Conservation (phyloP, 1,140 invertebrate genomes). For the Drosophila eugracilis region DNA sequence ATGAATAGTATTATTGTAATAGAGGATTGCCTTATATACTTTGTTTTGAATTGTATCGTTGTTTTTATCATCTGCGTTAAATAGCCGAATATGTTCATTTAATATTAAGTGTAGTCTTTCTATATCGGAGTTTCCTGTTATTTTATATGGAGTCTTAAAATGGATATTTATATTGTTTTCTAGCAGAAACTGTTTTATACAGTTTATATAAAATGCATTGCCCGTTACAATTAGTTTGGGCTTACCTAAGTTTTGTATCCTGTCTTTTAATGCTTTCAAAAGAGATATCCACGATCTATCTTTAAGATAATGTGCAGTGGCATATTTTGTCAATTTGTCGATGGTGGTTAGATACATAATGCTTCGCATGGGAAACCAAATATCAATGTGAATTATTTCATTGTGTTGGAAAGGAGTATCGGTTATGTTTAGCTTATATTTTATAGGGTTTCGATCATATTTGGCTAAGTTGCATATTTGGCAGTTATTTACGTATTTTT, state of each 20-base stretch:
- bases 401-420: conserved; percentile 1
- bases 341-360: too few relatives aligned
- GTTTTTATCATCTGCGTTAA: conserved; percentile 13
- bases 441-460: conserved; percentile 4
- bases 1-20: conserved; percentile 9
- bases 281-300: conserved; percentile 8
- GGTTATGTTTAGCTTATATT: conserved; percentile 3
- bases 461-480: conserved; percentile 6
- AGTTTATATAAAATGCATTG: neutral
- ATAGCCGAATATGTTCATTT: conserved; percentile 10
- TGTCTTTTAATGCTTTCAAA: neutral
- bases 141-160: conserved; percentile 1
- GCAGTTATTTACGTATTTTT: conserved; percentile 14
- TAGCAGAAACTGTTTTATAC: conserved; percentile 1
- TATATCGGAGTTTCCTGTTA: conserved; percentile 2
- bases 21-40: conserved; percentile 5
- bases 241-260: conserved; percentile 6
- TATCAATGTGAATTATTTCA: conserved; percentile 4
- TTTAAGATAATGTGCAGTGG: conserved; percentile 1
- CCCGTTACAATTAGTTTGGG: conserved; percentile 9
- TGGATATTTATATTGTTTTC: neutral
- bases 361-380: conserved; percentile 5
- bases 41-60: conserved; percentile 9
- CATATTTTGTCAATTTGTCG: conserved; percentile 11
- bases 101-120: conserved; percentile 14